phyloP scores from a whole-genome alignment of 2,113 vertebrate genomes.

The Notothenia coriiceps region DNA sequence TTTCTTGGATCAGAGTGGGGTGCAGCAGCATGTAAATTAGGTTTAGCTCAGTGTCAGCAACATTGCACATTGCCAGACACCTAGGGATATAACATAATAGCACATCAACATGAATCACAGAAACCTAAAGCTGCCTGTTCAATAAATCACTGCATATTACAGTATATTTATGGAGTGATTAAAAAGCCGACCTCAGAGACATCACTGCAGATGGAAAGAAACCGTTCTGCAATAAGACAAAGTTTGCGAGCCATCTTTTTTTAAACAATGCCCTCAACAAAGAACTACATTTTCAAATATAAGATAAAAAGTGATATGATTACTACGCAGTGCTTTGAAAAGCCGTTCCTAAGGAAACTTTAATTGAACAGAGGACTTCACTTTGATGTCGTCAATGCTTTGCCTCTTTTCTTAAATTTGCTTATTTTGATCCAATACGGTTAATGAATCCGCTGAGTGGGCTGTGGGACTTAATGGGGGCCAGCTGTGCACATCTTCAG shows the following conservation, averaged over 20 bases:
- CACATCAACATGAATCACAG: slow-evolving; percentile 3
- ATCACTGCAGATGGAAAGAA: neutral
- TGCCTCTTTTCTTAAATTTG: slow-evolving; percentile 55
- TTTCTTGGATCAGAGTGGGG: neutral
- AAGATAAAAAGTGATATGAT: slow-evolving; percentile 14
- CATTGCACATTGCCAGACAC: neutral
- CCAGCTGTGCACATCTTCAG: slow-evolving; percentile 70
- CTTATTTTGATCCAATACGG: slow-evolving; percentile 65
- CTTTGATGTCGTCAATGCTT: slow-evolving; percentile 41
- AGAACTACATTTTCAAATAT: neutral
- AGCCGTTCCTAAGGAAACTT: slow-evolving; percentile 28
- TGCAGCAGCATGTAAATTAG: neutral
- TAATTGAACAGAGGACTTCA: slow-evolving; percentile 42
- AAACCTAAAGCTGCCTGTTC: slow-evolving; percentile 8
- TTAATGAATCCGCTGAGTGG: slow-evolving; percentile 70
- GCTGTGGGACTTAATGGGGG: slow-evolving; percentile 59
- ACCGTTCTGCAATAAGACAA: neutral
- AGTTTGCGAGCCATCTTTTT: neutral
- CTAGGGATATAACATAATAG: neutral
- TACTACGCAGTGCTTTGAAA: slow-evolving; percentile 8
- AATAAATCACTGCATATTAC: slow-evolving; percentile 9
- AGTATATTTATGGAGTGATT: slow-evolving; percentile 1
- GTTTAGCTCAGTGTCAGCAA: slow-evolving; percentile 10
- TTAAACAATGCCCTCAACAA: neutral
- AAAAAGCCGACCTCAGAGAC: slow-evolving; percentile 1